Base-by-base conservation (phyloP, 2,888 invertebrate species). In the Diarsia brunnea region DNA sequence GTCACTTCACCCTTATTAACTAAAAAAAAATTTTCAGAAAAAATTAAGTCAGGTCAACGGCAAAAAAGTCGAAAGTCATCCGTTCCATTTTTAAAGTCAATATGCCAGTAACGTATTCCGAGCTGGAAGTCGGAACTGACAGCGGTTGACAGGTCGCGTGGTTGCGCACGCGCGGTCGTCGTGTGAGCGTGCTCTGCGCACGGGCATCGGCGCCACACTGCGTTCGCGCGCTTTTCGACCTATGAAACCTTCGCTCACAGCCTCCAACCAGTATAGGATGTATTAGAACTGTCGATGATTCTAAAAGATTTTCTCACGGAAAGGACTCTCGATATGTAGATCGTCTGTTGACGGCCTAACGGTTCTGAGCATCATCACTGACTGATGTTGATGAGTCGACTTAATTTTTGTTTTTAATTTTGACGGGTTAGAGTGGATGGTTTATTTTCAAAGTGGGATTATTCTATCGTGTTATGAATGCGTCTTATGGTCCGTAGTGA, bases 161-260 rank as follows among this genome's bases (percentile, higher is more conserved):
- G 88, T 90, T 84, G 89, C 91, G 91, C 93, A 91, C 93, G 93
- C 94, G 93, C 92, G 91, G 90, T 93, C 92, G 93, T 94, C 92
- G 93, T 94, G 90, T 93, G 92, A 94, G 94, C 96, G 96, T 96
- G 96, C 95, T 92, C 80, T 93, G 95, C 95, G 96, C 95, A 90
- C 96, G 95, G 91, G 93, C 93, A 92, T 93, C 95, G 93, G 94
- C 95, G 94, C 95, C 92, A 93, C 94, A 96, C 96, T 96, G 96
- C 94, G 94, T 96, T 96, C 95, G 95, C 96, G 96, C 96, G 96
- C 96, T 96, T 96, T 96, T 95, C 94, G 91, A 93, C 93, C 94
- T 92, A 92, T 90, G 91, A 94, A 95, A 94, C 95, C 95, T 95
- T 93, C 94, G 91, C 92, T 91, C 92, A 84, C 94, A 94, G 94